These are phyloP conservation scores for Oreochromis grahami DNA, from an alignment of 2,797 vertebrate species.

Conservation along the genomic window DNA sequence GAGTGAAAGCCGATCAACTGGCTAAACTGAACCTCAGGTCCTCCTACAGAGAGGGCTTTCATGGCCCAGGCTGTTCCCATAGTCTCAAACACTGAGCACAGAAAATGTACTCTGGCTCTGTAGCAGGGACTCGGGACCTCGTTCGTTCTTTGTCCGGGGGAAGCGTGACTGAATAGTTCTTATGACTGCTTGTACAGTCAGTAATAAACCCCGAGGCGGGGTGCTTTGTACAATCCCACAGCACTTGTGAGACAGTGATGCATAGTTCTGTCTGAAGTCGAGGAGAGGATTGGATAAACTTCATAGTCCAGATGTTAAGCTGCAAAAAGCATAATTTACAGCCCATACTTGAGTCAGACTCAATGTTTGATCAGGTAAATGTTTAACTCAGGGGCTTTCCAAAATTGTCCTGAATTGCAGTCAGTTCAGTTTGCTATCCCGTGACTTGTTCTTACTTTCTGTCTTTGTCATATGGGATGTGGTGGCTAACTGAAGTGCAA, in stretches of 20 bases:
- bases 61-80: conserved; percentile 61
- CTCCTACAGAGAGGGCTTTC: conserved; percentile 67
- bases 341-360: background rate
- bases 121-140: conserved; percentile 32
- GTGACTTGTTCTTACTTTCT: background rate
- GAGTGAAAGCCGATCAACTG: conserved; percentile 62
- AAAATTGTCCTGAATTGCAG: background rate
- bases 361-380: background rate
- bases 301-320: background rate
- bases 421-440: background rate
- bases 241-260: conserved; percentile 1
- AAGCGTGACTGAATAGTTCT: conserved; percentile 12
- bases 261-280: background rate
- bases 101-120: conserved; percentile 50
- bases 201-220: conserved; percentile 19
- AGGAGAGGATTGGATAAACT: background rate
- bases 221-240: conserved; percentile 14
- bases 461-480: background rate
- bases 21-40: conserved; percentile 44
- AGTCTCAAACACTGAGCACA: conserved; percentile 25
- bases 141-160: conserved; percentile 24
- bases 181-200: background rate
- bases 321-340: background rate
- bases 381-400: background rate
- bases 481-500: background rate